Evolutionary conservation across 2,113 vertebrate species (phyloP), one percentile per base, ranked within the genome.

Genomic region (Steatornis caripensis): DNA sequence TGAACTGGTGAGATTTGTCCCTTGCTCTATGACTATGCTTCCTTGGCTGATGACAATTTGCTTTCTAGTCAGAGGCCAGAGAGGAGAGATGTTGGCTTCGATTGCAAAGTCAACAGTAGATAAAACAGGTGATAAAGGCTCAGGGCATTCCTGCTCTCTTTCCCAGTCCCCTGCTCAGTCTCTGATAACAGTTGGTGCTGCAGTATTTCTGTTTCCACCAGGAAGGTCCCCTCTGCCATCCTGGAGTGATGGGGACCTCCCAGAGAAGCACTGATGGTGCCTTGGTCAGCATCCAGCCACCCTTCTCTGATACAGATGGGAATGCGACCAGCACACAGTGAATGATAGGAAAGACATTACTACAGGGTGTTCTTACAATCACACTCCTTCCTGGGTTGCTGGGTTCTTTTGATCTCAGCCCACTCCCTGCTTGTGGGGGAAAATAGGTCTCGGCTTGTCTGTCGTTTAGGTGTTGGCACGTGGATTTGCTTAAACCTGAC

Each of bases 321-420:
- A 64, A 54, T 17, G 18, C 0, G 2, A 16, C 39, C 45, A 70
- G 55, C 34, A 51, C 24, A 10, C 19, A 4, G 23, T 0, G 0
- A 24, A 12, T 36, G 7, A 12, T 15, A 41, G 4, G 22, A 64
- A 86, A 57, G 23, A 43, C 64, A 9, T 64, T 68, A 58, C 71
- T 55, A 3, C 10, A 49, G 17, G 36, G 15, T 61, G 68, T 82
- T 45, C 32, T 45, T 61, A 24, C 32, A 45, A 5, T 36, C 24
- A 71, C 30, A 9, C 12, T 61, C 34, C 16, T 68, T 57, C 36
- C 16, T 41, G 61, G 16, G 21, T n/a, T 69, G 18, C 48, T 62
- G 34, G 9, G 53, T 20, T 4, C 4, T 34, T 87, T 92, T 68
- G 30, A 27, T 37, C 58, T 72, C 58, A 57, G 27, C 51, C 12